Evolutionary conservation across 2,888 invertebrate species (phyloP).

Genomic region (Uropetala carovei): DNA sequence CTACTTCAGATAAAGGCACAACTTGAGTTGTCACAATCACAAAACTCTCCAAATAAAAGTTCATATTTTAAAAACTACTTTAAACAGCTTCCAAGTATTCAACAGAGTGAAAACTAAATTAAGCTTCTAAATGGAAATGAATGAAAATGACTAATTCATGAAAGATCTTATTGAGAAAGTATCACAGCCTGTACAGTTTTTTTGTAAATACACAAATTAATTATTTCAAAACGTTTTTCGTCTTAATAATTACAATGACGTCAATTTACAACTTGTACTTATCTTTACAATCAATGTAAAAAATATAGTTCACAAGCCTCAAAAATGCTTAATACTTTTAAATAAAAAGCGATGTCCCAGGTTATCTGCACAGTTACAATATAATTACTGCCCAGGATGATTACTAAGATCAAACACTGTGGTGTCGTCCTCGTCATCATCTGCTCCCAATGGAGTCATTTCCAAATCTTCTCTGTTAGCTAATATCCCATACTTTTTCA

Average conservation of each 20-base stretch:
- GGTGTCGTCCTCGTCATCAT: slow-evolving; percentile 75
- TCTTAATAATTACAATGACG: neutral
- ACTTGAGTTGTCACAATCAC: no score
- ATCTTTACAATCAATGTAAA: neutral
- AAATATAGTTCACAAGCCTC: neutral
- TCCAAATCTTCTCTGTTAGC: slow-evolving; percentile 75
- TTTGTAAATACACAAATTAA: slow-evolving; percentile 5
- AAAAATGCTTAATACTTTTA: neutral
- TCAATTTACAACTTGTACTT: neutral
- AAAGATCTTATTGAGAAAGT: slow-evolving; percentile 14
- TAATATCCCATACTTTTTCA: slow-evolving; percentile 75
- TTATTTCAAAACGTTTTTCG: neutral
- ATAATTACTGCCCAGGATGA: slow-evolving; percentile 66
- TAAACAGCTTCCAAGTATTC: no score
- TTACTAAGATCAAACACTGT: slow-evolving; percentile 74
- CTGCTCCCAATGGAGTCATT: slow-evolving; percentile 75
- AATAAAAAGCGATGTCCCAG: neutral
- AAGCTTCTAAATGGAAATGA: no score
- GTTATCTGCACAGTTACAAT: neutral
- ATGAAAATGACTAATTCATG: no score
- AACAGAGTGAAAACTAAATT: no score
- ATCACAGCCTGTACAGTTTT: slow-evolving; percentile 45
- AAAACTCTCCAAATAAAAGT: no score
- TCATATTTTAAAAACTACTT: no score
- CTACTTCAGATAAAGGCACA: no score